Conservation (phyloP, 2,113 vertebrate species). For the Bungarus multicinctus region DNA sequence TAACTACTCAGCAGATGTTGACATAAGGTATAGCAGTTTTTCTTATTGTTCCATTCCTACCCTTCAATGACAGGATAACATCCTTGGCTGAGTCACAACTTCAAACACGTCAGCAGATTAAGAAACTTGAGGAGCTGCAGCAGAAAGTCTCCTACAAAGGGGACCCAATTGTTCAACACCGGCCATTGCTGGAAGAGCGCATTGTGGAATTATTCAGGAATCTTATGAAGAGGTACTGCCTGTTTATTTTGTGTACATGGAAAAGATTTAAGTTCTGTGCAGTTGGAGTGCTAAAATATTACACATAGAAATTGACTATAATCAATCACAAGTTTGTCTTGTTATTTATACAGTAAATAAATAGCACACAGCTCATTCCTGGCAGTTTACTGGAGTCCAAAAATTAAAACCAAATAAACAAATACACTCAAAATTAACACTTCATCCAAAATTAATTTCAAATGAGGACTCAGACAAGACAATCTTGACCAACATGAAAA, state of each 20-base stretch:
- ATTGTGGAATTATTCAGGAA: constrained; percentile 95
- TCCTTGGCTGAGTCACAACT: constrained; percentile 96
- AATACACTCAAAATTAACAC: not conserved
- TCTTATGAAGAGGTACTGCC: constrained; percentile 91
- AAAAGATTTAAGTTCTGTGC: not conserved
- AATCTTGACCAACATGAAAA: not conserved
- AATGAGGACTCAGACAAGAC: not conserved
- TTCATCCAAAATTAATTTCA: not conserved
- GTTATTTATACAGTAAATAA: not conserved
- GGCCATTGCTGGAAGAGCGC: constrained; percentile 94
- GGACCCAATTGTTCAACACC: constrained; percentile 95
- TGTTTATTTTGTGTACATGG: not conserved
- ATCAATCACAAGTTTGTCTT: not conserved
- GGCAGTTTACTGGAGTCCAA: not conserved
- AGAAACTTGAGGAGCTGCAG: constrained; percentile 95
- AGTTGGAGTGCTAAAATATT: not conserved
- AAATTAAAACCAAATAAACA: not conserved
- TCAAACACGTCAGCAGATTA: constrained; percentile 98
- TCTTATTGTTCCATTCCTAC: accelerated
- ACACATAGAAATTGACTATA: not conserved
- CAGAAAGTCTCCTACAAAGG: constrained; percentile 99
- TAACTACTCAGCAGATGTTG: not conserved
- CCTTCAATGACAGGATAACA: constrained; percentile 82
- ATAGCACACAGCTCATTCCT: not conserved
- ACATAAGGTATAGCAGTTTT: not conserved